phyloP scores from a whole-genome alignment of 2,797 vertebrate genomes.

The Pangasius mekongensis region DNA sequence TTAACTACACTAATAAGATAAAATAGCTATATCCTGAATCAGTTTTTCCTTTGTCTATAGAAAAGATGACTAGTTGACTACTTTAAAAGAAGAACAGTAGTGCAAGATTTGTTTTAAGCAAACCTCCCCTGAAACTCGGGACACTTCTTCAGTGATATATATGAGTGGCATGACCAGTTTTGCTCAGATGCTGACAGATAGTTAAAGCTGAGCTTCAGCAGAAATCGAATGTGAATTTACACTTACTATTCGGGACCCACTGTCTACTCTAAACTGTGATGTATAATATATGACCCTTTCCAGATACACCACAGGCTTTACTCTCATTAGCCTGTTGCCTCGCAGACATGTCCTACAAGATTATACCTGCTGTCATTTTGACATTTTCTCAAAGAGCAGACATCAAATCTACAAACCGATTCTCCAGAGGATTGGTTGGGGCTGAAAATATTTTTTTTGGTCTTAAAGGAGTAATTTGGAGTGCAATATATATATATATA shows the following conservation, averaged over 20 bases:
- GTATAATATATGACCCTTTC: conserved; percentile 29
- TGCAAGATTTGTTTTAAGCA: background rate
- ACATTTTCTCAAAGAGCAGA: conserved; percentile 16
- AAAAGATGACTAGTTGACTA: no score
- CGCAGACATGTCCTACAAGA: conserved; percentile 6
- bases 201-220: background rate
- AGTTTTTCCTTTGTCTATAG: background rate
- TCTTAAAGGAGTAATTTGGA: background rate
- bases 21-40: background rate
- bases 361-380: background rate
- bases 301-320: conserved; percentile 13
- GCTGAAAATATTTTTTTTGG: background rate
- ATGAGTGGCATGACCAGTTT: background rate
- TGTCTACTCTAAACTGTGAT: conserved; percentile 4
- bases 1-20: no score
- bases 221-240: background rate
- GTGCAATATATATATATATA: no score
- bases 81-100: background rate
- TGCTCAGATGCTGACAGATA: background rate
- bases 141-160: background rate
- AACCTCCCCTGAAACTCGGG: background rate
- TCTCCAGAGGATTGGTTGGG: background rate
- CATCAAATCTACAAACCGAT: background rate
- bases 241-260: background rate
- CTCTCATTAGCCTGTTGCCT: conserved; percentile 18